Base-by-base conservation (phyloP, 2,797 vertebrate genomes). In the Schizothorax lantsangensis region DNA sequence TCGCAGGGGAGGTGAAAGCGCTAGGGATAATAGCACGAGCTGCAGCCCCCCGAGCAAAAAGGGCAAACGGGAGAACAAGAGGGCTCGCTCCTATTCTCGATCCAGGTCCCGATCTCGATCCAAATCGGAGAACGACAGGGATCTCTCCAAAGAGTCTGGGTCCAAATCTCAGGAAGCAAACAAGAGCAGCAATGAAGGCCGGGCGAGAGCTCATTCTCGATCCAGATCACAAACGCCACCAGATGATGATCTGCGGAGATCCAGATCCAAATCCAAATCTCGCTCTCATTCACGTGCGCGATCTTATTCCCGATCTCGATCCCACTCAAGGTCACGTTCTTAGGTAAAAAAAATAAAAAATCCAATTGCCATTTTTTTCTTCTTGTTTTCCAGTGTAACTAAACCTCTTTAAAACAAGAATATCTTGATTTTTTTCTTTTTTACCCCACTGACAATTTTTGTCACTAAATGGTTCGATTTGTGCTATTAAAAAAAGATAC, bases 11-110 rank as follows among this genome's bases (percentile, higher is more conserved):
- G 91, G 77, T 85, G 95, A 95, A 85, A 92, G 93, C 90, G 92
- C 92, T 0, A 94, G 94, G 91, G 96, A 96, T 88, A 92, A 86
- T 89, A 96, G 95, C 90, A 92, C 94, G 80, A 94, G 92, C 40
- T 92, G 92, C 82, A 94, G 92, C 38, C 95, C 95, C 87, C 96
- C 95, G 89, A 97, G 92, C 94, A 97, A 96, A 92, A 94, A 93
- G 91, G 87, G 86, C 93, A 98, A 97, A 92, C 94, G 96, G 43
- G 97, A 98, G 1, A 93, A 93, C 45, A 97, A 96, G 94, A 98
- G 94, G 87, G 43, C 66, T 90, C 92, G 93, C 90, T 86, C 85
- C 5, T 62, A 93, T 0, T 97, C 97, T 88, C 91, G 59, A 19
- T 96, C 95, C 87, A 88, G 93, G 81, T 96, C 96, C 36, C 88